A percentile compares a stretch with the other conserved stretches of the same genome.
phyloP scores from a whole-genome alignment of 2,888 invertebrate species.

The Meghimatium bilineatum region DNA sequence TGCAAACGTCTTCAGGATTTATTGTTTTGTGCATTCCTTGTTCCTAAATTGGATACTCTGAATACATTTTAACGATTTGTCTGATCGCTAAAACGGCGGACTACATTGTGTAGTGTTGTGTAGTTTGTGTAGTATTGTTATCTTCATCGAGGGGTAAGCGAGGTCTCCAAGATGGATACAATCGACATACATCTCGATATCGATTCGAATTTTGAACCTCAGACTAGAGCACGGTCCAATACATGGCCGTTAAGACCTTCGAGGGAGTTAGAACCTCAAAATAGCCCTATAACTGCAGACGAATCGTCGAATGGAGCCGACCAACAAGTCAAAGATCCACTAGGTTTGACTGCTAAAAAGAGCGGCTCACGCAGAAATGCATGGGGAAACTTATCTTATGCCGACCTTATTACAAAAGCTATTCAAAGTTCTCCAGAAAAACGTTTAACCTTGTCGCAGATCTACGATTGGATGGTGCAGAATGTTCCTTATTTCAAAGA shows the following conservation, averaged over 20 bases:
- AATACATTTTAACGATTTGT: not conserved
- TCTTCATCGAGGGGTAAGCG: constrained; percentile 23
- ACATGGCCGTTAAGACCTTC: constrained; percentile 92
- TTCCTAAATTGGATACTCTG: not conserved
- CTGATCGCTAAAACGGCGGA: no score
- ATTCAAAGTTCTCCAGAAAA: constrained; percentile 97
- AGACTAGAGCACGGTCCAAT: constrained; percentile 94
- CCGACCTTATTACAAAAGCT: constrained; percentile 99
- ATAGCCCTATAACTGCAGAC: constrained; percentile 66
- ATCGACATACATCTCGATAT: constrained; percentile 81
- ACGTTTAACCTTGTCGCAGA: constrained; percentile 96
- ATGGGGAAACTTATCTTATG: constrained; percentile 84
- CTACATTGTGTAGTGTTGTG: not conserved
- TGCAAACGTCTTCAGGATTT: not conserved
- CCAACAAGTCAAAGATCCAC: constrained; percentile 61
- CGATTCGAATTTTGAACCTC: constrained; percentile 89
- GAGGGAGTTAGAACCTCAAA: constrained; percentile 64
- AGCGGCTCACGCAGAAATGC: constrained; percentile 84
- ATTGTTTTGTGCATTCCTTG: not conserved
- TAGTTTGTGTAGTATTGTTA: not conserved
- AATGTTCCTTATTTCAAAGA: constrained; percentile 99
- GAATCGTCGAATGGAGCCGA: constrained; percentile 60
- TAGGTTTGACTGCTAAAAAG: constrained; percentile 83
- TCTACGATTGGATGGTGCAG: constrained; percentile 99
- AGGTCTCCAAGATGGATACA: constrained; percentile 66